phyloP scores from a whole-genome alignment of 2,797 vertebrate species.

The Falco concolor region DNA sequence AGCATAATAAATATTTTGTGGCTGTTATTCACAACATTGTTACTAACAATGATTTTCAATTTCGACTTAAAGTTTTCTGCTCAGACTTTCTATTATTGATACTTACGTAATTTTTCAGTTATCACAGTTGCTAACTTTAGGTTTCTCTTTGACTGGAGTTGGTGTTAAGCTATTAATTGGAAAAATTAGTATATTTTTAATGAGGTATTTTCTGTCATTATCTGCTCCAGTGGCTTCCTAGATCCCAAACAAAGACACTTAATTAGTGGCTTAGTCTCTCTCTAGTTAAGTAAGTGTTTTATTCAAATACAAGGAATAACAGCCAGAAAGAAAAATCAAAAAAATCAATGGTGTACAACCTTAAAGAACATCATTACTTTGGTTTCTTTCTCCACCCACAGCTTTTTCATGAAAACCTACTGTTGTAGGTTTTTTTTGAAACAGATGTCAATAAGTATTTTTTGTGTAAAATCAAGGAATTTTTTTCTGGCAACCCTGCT shows the following conservation, averaged over 20 bases:
- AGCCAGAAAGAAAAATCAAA: background rate
- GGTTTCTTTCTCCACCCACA: background rate
- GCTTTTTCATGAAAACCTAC: background rate
- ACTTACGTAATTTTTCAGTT: background rate
- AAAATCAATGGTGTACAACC: background rate
- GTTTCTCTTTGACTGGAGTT: background rate
- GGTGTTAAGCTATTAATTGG: slow-evolving; percentile 6
- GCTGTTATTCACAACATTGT: background rate
- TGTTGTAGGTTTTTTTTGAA: background rate
- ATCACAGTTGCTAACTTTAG: background rate
- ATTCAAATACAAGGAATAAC: background rate
- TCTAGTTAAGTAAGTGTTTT: slow-evolving; percentile 19
- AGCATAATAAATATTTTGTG: background rate
- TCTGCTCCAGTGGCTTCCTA: background rate
- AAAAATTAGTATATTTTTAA: slow-evolving; percentile 8
- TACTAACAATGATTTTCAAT: background rate
- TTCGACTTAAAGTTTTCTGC: background rate
- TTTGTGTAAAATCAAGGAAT: background rate
- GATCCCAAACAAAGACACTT: slow-evolving; percentile 16
- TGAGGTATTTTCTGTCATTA: slow-evolving; percentile 43
- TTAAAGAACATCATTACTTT: background rate
- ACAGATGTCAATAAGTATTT: background rate
- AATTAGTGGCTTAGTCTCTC: slow-evolving; percentile 22
- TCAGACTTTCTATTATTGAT: background rate
- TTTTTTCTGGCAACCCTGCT: background rate